Base-by-base conservation (phyloP, 2,888 invertebrate species). In the Ectemnius cavifrons region DNA sequence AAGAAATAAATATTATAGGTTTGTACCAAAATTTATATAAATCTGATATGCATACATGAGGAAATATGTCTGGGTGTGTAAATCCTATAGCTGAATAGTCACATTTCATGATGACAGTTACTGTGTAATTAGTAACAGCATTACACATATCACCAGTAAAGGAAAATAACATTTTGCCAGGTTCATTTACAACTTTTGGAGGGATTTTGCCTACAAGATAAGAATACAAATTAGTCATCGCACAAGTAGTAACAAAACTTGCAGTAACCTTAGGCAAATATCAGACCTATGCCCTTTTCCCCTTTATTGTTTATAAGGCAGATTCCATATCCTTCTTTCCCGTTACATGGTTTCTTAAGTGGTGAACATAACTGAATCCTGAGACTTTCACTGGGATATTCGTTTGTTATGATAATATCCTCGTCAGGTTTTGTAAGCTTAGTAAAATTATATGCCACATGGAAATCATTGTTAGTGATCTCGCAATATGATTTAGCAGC, bases 221-320 rank as follows among this genome's bases (percentile, higher is more conserved):
- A 49, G 56, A 63, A 62, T 60, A 64, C 49, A 27, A 49, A 27
- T 47, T 46, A 52, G 52, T 56, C 60, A 37, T 58, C n/a, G 57
- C 56, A 11, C 13, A 61, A 14, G n/a, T 2, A 18, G 14, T 5
- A 52, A 23, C 37, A 4, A 27, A 23, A 13, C 0, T 57, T 20
- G 23, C 11, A 28, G 13, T 49, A n/a, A 4, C 11, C 5, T 37
- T 37, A 6, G 11, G 5, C 11, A 6, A 58, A 18, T 67, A 13
- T 4, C 13, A 49, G 69, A 89, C 89, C 89, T 73, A 89, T 82
- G 66, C 88, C 87, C 58, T 75, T 85, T 65, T 88, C 86, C 58
- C 67, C 61, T 3, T 83, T 75, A 64, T 83, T 72, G 63, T 66
- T 81, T 18, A 63, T 69, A 16, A 89, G 67, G 73, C 89, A 90